phyloP scores from a whole-genome alignment of 2,113 vertebrate species.

The Lota lota region DNA sequence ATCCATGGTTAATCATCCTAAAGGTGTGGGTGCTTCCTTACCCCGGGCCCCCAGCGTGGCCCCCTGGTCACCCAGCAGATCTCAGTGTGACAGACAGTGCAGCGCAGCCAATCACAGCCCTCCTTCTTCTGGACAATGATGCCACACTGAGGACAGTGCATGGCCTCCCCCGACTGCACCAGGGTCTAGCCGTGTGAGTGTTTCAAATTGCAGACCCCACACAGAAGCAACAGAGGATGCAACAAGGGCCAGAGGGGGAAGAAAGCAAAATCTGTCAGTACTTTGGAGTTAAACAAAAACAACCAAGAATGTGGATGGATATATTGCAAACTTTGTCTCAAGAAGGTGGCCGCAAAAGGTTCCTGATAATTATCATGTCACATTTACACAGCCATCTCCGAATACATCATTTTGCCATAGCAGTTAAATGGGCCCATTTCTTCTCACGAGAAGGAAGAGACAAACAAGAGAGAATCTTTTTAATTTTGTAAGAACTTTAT shows the following conservation, averaged over 20 bases:
- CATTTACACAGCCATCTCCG: too few species aligned
- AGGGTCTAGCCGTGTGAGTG: conserved; percentile 59
- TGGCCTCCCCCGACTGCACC: conserved; percentile 86
- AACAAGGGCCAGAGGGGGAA: neutral
- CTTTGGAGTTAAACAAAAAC: too few species aligned
- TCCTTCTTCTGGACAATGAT: conserved; percentile 94
- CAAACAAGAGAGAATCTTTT: too few species aligned
- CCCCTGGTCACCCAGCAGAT: conserved; percentile 97
- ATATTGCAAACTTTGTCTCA: too few species aligned
- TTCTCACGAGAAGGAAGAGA: too few species aligned
- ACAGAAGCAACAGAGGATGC: neutral
- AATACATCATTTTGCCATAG: too few species aligned
- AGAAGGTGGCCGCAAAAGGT: too few species aligned
- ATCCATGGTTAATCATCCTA: neutral
- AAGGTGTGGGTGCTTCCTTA: conserved; percentile 44
- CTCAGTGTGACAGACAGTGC: conserved; percentile 91
- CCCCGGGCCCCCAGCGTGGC: conserved; percentile 85
- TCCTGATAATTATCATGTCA: too few species aligned
- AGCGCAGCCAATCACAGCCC: conserved; percentile 93
- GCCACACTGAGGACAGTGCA: conserved; percentile 88
- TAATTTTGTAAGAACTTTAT: too few species aligned
- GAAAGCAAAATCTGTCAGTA: too few species aligned
- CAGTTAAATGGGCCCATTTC: too few species aligned
- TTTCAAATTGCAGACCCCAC: neutral
- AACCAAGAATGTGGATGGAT: too few species aligned